Evolutionary conservation across 2,113 vertebrate genomes (phyloP).

Genomic region (Seriola dumerili): DNA sequence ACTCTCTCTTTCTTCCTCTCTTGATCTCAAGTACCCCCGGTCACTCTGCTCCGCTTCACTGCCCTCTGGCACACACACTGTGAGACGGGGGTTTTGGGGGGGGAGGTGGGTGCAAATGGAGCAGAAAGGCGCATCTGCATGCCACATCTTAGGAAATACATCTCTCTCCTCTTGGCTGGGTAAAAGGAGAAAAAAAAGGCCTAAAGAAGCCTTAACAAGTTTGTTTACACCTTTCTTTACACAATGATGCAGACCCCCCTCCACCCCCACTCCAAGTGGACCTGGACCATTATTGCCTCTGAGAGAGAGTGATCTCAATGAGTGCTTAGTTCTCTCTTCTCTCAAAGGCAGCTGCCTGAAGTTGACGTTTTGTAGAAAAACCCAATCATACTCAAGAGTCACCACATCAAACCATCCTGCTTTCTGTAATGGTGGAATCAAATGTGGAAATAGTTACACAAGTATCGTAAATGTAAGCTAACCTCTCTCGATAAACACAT

Average conservation of each 20-base stretch:
- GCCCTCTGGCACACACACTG: slow-evolving; percentile 56
- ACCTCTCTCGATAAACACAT: slow-evolving; percentile 24
- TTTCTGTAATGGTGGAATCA: slow-evolving; percentile 43
- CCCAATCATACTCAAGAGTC: slow-evolving; percentile 1
- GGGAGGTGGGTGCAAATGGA: slow-evolving; percentile 53
- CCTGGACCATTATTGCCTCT: slow-evolving; percentile 1
- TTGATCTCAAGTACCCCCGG: slow-evolving; percentile 65
- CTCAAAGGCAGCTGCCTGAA: slow-evolving; percentile 3
- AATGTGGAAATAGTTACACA: slow-evolving; percentile 51
- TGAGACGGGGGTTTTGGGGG: slow-evolving; percentile 17
- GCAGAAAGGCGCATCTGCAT: slow-evolving; percentile 65
- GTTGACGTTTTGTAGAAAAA: slow-evolving; percentile 16
- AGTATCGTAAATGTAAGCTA: slow-evolving; percentile 17
- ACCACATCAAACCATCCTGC: slow-evolving; percentile 13
- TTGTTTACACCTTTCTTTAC: slow-evolving; percentile 38
- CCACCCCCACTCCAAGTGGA: neutral
- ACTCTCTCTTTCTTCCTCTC: slow-evolving; percentile 58
- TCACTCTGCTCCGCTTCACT: slow-evolving; percentile 63
- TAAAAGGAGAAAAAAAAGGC: slow-evolving; percentile 27
- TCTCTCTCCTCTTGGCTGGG: slow-evolving; percentile 30
- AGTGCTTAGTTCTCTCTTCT: slow-evolving; percentile 17
- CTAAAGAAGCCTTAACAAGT: slow-evolving; percentile 12
- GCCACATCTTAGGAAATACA: slow-evolving; percentile 57
- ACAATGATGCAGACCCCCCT: slow-evolving; percentile 14
- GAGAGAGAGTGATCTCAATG: neutral